Evolutionary conservation across 2,888 invertebrate species (phyloP), one percentile per base, ranked within the genome.

Genomic region (Fissipunctia ypsillon): DNA sequence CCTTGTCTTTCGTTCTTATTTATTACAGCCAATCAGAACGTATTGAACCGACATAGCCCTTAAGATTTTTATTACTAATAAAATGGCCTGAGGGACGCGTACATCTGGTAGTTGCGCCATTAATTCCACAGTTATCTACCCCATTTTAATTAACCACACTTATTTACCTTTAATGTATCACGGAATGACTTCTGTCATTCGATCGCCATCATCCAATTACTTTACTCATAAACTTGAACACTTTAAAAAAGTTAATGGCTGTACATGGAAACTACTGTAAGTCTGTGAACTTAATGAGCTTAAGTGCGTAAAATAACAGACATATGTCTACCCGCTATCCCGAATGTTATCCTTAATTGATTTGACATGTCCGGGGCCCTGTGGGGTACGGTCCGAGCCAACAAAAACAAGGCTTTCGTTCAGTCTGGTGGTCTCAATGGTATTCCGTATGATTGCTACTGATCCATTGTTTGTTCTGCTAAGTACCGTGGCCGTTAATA

Each of bases 391-490:
- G 89, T 88, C 81, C 77, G 87, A 80, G 91, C 89, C 87, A 91
- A 93, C 92, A 92, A 94, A 92, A 94, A 93, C 92, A 93, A 78
- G 81, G 72, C 65, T 77, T 76, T 76, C 77, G 75, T 77, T 54
- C 48, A 54, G 35, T 54, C 86, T 84, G 73, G 78, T 22, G 35
- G 60, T 65, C 87, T 85, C 72, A 75, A 87, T 88, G 88, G 87
- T 88, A 91, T 90, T 90, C 87, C 88, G 91, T 91, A 90, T 91
- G 92, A 91, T 91, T 89, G 93, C 93, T 92, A 93, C 94, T 91
- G 93, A 91, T 91, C 87, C 88, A 88, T 89, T 92, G 92, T 95
- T 95, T 95, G 92, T 91, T 90, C 92, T 93, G 91, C 90, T 93
- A 92, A 95, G 95, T 94, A 93, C 91, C 93, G 91, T 89, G 89